Conservation (phyloP, 2,113 vertebrate species). For the Oostethus manadensis region DNA sequence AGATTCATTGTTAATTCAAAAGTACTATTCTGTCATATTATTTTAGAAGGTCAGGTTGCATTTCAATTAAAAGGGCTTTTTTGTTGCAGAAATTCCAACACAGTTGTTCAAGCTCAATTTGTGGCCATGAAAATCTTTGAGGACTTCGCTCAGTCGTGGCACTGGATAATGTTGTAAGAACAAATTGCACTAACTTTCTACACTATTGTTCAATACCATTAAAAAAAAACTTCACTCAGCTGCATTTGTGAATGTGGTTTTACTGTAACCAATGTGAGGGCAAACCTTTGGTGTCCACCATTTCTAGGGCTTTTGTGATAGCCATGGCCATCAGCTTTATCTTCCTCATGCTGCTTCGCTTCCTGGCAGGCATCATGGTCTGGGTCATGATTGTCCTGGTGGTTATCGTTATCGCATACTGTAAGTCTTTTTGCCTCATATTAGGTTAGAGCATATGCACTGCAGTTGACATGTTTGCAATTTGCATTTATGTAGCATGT, state of each 20-base stretch:
- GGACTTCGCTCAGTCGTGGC: slow-evolving; percentile 92
- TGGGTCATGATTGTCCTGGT: slow-evolving; percentile 92
- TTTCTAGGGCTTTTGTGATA: slow-evolving; percentile 80
- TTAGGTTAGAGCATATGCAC: not conserved
- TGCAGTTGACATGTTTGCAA: not conserved
- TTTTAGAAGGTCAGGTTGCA: not conserved
- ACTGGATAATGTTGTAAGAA: slow-evolving; percentile 91
- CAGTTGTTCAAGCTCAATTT: slow-evolving; percentile 80
- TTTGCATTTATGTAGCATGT: not conserved
- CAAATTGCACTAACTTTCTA: not conserved
- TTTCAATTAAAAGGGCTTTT: not conserved
- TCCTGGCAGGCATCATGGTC: slow-evolving; percentile 86
- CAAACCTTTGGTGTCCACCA: not conserved
- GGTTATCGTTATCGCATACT: slow-evolving; percentile 85
- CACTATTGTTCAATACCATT: no score
- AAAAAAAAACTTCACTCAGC: no score
- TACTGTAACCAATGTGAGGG: not conserved
- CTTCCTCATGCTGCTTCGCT: slow-evolving; percentile 87
- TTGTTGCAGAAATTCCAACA: slow-evolving; percentile 78
- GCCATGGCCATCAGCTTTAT: slow-evolving; percentile 86
- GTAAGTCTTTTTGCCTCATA: slow-evolving; percentile 57
- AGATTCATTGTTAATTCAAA: no score
- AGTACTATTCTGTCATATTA: no score
- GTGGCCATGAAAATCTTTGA: slow-evolving; percentile 94
- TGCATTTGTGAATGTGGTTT: not conserved